A percentile compares a stretch with the other conserved stretches of the same genome.
Conservation (phyloP, 2,113 vertebrate species). For the Hyaena hyaena region DNA sequence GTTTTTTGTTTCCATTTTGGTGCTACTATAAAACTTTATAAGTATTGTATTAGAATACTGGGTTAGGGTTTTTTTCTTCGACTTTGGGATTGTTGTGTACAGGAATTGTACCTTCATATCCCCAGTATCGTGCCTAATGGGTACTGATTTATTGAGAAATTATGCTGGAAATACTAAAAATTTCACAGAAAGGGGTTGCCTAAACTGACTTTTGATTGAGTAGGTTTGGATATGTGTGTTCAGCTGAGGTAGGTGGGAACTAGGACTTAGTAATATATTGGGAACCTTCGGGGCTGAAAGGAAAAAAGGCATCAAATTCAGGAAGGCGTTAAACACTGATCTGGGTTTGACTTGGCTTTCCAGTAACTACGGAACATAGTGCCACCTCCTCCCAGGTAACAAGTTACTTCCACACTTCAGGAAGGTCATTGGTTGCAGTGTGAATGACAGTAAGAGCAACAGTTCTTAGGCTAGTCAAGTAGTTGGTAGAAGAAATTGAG, state of each 20-base stretch:
- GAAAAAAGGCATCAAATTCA: neutral
- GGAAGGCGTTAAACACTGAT: neutral
- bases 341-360: neutral
- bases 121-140: neutral
- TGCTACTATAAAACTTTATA: neutral
- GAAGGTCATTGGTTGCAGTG: neutral
- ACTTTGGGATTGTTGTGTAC: neutral
- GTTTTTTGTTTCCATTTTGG: neutral
- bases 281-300: neutral
- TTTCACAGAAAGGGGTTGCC: neutral
- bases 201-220: neutral
- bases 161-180: neutral
- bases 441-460: neutral
- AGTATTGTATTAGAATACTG: slow-evolving; percentile 16
- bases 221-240: neutral
- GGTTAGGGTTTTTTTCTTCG: neutral
- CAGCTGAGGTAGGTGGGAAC: neutral
- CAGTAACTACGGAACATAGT: neutral
- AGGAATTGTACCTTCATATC: neutral
- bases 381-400: neutral
- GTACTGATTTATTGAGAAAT: neutral
- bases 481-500: slow-evolving; percentile 1
- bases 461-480: neutral
- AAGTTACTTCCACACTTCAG: neutral
- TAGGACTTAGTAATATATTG: neutral